Percentiles rank a stretch among this genome's conserved stretches.
Conservation (phyloP, 2,797 vertebrate genomes). For the Eulemur mongoz region DNA sequence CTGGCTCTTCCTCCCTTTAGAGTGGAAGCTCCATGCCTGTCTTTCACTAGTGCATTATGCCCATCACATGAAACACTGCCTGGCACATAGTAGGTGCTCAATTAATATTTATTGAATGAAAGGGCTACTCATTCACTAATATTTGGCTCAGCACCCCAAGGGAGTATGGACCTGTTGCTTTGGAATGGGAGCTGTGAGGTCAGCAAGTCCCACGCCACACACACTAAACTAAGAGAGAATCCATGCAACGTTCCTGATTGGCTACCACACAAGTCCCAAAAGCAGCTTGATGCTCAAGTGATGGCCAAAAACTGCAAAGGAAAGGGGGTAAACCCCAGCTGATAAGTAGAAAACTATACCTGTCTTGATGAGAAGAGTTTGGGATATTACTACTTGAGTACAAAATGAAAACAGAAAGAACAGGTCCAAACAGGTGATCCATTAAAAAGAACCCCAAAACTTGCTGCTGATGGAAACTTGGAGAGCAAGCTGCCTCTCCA, state of each 20-base stretch:
- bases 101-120: background rate
- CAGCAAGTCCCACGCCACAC: background rate
- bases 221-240: background rate
- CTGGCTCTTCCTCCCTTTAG: background rate
- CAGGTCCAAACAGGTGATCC: background rate
- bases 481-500: too few relatives aligned
- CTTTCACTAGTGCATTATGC: background rate
- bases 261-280: background rate
- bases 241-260: background rate
- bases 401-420: background rate
- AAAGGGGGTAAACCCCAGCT: background rate
- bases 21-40: background rate
- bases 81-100: background rate
- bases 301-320: background rate
- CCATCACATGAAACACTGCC: background rate
- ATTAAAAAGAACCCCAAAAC: background rate
- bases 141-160: background rate
- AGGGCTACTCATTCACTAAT: background rate
- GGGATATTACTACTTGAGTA: too few relatives aligned
- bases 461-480: background rate
- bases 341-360: background rate
- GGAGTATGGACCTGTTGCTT: background rate
- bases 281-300: background rate
- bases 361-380: too few relatives aligned
- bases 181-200: background rate